These are phyloP conservation scores for Polyploca ridens DNA, from an alignment of 2,888 invertebrate genomes.

Conservation along the genomic window DNA sequence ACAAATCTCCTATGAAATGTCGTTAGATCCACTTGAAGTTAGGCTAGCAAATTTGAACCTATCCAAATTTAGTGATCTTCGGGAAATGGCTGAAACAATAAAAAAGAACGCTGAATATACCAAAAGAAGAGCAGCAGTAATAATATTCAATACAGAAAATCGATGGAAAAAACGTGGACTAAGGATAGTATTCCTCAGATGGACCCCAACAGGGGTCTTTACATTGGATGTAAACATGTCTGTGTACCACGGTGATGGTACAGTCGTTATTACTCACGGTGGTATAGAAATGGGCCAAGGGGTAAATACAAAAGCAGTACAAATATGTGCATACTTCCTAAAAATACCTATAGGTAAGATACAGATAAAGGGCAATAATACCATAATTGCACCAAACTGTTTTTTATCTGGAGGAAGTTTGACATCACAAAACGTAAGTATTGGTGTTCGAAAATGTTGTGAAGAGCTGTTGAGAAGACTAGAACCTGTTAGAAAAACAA, in stretches of 20 bases:
- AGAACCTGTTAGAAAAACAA: constrained; percentile 61
- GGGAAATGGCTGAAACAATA: constrained; percentile 80
- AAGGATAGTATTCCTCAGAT: constrained; percentile 85
- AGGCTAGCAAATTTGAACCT: constrained; percentile 77
- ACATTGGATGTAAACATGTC: constrained; percentile 80
- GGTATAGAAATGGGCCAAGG: constrained; percentile 90
- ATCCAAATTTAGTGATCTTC: constrained; percentile 42
- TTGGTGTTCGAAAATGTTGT: constrained; percentile 81
- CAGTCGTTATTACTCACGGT: constrained; percentile 86
- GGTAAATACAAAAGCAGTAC: constrained; percentile 87
- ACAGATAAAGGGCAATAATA: constrained; percentile 86
- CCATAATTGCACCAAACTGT: constrained; percentile 86
- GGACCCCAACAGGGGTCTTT: constrained; percentile 61
- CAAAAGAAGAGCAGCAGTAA: constrained; percentile 70
- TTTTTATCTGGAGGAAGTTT: constrained; percentile 86
- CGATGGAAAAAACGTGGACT: constrained; percentile 89
- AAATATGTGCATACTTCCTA: constrained; percentile 86
- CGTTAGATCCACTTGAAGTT: constrained; percentile 83
- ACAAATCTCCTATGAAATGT: constrained; percentile 80
- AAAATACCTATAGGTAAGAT: constrained; percentile 86
- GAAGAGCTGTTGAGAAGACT: constrained; percentile 71
- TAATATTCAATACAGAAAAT: constrained; percentile 85
- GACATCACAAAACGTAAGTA: constrained; percentile 86
- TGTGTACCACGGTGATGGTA: constrained; percentile 85
- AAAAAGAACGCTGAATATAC: constrained; percentile 80